phyloP scores from a whole-genome alignment of 2,888 invertebrate genomes.

The Cyaniris semiargus region DNA sequence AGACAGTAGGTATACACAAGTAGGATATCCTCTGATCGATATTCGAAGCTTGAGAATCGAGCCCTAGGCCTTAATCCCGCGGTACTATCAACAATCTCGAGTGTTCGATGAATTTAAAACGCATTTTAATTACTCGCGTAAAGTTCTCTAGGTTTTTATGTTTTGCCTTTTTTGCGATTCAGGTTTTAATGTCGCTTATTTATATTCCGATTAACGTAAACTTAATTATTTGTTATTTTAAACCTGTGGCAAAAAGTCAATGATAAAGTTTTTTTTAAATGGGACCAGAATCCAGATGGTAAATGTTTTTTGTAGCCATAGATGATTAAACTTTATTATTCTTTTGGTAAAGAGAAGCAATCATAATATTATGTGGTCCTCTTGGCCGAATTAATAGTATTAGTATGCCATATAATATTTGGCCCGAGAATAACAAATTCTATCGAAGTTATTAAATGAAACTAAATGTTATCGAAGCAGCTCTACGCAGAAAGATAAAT shows the following conservation, averaged over 20 bases:
- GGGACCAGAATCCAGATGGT: not conserved
- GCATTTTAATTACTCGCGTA: constrained; percentile 5
- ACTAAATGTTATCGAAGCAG: too few relatives aligned
- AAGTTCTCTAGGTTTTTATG: not conserved
- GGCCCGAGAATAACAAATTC: not conserved
- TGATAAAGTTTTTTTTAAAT: not conserved
- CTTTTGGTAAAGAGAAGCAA: not conserved
- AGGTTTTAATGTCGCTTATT: not conserved
- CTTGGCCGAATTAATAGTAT: not conserved
- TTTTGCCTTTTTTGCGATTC: not conserved
- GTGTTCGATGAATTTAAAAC: constrained; percentile 26
- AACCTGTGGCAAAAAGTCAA: not conserved
- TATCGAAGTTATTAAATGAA: not conserved
- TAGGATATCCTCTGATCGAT: too few relatives aligned
- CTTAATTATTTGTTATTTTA: not conserved
- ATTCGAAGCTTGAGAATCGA: not conserved
- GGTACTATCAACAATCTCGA: constrained; percentile 10
- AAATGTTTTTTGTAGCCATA: not conserved
- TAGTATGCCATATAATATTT: not conserved
- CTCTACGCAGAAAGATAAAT: too few relatives aligned
- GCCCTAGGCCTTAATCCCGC: not conserved
- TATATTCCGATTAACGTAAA: constrained; percentile 13
- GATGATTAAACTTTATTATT: not conserved
- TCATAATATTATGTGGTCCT: not conserved
- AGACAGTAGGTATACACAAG: too few relatives aligned